Conservation (phyloP, 37 sponge, comb jelly and placozoan genomes). For the Mnemiopsis leidyi region DNA sequence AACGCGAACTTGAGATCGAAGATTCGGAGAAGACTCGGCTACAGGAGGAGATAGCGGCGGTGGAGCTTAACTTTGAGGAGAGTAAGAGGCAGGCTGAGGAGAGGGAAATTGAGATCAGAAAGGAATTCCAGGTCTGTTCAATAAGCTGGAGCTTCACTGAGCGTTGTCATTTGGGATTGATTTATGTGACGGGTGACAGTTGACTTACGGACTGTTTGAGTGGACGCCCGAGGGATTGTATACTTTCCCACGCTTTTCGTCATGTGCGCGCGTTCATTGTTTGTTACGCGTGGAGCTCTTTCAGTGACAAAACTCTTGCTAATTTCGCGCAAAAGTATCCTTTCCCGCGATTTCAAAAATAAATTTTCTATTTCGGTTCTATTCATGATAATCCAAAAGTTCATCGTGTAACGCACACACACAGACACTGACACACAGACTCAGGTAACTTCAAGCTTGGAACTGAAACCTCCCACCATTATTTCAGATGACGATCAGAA, state of each 20-base stretch:
- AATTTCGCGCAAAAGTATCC: neutral
- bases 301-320: neutral
- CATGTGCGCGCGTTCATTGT: neutral
- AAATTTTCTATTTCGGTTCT: too few species aligned
- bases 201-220: too few species aligned
- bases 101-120: neutral
- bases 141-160: neutral
- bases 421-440: too few species aligned
- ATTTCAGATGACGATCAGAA: slow-evolving; percentile 56
- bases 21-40: neutral
- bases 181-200: too few species aligned
- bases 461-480: neutral
- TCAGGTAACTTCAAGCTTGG: too few species aligned
- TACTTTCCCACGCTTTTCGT: too few species aligned
- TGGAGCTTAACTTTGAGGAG: slow-evolving; percentile 33
- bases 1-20: slow-evolving; percentile 10
- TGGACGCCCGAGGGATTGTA: too few species aligned
- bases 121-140: slow-evolving; percentile 50
- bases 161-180: too few species aligned
- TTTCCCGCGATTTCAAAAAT: slow-evolving; percentile 45
- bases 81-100: neutral
- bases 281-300: neutral
- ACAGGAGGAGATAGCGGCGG: slow-evolving; percentile 45
- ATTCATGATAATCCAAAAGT: too few species aligned
- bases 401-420: too few species aligned